Evolutionary conservation across 2,113 vertebrate species (phyloP).

Genomic region (Cranoglanis bouderius): DNA sequence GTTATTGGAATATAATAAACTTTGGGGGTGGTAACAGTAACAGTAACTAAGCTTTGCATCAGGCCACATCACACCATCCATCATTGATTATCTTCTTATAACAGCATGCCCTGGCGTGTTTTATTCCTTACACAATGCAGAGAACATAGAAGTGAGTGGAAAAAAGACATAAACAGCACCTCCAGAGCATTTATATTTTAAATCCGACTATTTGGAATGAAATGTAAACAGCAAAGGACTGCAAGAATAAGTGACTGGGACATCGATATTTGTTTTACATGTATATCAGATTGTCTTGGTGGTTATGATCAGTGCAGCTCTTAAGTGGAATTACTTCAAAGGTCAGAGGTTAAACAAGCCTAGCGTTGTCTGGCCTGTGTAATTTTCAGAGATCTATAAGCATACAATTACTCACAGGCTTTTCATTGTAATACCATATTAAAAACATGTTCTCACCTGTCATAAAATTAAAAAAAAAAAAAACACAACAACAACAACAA

Average conservation of each 20-base stretch:
- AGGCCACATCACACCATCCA: background rate
- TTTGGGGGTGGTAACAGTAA: background rate
- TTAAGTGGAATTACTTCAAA: constrained; percentile 19
- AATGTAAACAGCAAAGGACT: background rate
- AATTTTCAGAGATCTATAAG: constrained; percentile 10
- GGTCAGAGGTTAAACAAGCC: constrained; percentile 45
- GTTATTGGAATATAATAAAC: background rate
- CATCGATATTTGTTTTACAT: background rate
- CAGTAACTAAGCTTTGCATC: background rate
- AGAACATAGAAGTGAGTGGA: background rate
- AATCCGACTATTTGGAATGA: background rate
- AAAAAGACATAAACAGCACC: background rate
- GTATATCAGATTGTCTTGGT: background rate
- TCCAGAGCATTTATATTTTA: background rate
- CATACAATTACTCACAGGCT: background rate
- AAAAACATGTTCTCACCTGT: background rate
- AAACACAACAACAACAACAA: too few relatives aligned
- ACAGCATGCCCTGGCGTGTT: background rate
- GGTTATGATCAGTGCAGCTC: constrained; percentile 26
- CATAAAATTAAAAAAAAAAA: too few relatives aligned
- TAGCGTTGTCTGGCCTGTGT: background rate
- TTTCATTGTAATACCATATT: constrained; percentile 13
- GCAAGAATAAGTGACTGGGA: background rate
- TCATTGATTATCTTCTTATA: background rate
- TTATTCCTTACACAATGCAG: background rate